These are phyloP conservation scores for Gastracanthus pulcherrimus DNA, from an alignment of 2,888 invertebrate species.

Conservation along the genomic window DNA sequence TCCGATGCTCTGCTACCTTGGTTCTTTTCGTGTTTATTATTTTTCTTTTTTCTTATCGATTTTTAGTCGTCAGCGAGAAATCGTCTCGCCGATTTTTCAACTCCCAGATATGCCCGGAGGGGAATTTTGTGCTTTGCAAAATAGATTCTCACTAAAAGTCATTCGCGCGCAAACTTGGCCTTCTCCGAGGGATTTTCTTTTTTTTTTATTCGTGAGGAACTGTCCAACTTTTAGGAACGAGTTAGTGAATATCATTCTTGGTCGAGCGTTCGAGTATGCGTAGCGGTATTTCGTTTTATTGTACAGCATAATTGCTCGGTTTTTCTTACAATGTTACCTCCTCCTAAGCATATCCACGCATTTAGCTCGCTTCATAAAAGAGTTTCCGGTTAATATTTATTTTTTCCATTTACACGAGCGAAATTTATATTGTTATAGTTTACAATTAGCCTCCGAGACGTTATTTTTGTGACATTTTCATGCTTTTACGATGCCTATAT, in stretches of 20 bases:
- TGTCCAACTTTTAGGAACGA: slow-evolving; percentile 51
- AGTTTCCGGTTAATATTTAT: slow-evolving; percentile 26
- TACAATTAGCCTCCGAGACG: slow-evolving; percentile 45
- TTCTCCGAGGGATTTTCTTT: neutral
- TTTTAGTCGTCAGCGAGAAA: neutral
- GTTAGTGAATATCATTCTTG: slow-evolving; percentile 15
- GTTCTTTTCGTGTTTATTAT: neutral
- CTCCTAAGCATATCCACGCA: slow-evolving; percentile 48
- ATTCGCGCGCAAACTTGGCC: too few species aligned
- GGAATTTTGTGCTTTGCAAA: slow-evolving; percentile 43
- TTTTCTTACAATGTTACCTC: neutral
- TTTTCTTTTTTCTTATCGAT: neutral
- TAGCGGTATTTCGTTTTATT: neutral
- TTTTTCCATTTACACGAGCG: neutral
- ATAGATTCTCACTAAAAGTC: slow-evolving; percentile 29
- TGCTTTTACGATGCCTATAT: slow-evolving; percentile 25
- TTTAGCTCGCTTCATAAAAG: slow-evolving; percentile 17
- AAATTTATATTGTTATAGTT: slow-evolving; percentile 18
- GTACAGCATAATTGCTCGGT: too few species aligned
- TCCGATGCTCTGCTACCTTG: slow-evolving; percentile 6
- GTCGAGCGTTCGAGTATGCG: slow-evolving; percentile 8
- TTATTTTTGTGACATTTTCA: slow-evolving; percentile 33
- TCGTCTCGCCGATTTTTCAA: neutral
- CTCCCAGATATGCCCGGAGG: slow-evolving; percentile 49
- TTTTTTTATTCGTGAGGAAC: slow-evolving; percentile 39